Conservation (phyloP, 2,113 vertebrate species). For the Oreochromis niloticus region DNA sequence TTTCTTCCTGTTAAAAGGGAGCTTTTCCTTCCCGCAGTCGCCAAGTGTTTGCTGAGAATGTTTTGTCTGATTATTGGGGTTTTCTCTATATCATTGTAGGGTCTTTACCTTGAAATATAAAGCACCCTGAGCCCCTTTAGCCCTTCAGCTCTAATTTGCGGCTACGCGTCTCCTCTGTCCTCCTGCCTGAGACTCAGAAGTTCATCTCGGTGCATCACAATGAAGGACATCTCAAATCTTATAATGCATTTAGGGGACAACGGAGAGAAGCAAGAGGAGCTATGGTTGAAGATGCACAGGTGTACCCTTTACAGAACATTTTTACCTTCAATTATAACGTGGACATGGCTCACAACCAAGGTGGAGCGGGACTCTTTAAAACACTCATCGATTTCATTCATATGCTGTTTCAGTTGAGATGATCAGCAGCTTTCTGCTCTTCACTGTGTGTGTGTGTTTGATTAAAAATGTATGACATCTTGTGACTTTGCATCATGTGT, state of each 20-base stretch:
- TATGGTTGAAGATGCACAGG: neutral
- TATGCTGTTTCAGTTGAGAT: neutral
- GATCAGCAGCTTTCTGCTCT: neutral
- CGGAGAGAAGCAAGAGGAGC: neutral
- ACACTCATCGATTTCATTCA: neutral
- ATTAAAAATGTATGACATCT: neutral
- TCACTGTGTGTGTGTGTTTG: neutral
- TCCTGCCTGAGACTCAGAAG: neutral
- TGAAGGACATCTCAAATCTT: neutral
- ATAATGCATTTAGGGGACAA: neutral
- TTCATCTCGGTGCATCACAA: neutral
- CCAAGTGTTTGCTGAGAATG: neutral
- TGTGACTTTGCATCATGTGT: neutral
- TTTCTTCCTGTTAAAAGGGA: neutral
- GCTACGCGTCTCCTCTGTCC: neutral
- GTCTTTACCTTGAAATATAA: neutral
- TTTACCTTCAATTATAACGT: neutral
- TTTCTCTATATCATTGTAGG: neutral
- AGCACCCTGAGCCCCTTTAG: neutral
- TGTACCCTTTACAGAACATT: neutral
- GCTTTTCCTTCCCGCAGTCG: neutral
- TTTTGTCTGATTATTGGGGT: neutral
- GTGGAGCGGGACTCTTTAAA: neutral
- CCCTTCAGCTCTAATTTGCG: neutral
- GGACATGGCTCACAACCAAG: neutral